A percentile compares a stretch with the other conserved stretches of the same genome.
These are phyloP conservation scores for Rotaria sp. DNA, from an alignment of 2,888 invertebrate genomes.

Conservation along the genomic window DNA sequence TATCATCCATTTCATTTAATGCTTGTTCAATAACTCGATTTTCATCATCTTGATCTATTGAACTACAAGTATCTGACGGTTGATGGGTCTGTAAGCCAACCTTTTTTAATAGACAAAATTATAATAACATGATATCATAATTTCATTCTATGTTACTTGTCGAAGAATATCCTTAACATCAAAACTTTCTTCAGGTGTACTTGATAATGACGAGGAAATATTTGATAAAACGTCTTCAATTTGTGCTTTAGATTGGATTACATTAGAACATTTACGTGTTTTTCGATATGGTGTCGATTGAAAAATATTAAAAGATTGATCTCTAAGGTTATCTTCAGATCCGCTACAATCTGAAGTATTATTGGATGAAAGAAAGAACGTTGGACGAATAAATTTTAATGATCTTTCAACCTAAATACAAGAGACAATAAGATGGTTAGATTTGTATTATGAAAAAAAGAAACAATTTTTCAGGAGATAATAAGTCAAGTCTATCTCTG, in stretches of 20 bases:
- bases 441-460: too few relatives aligned
- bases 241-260: background rate
- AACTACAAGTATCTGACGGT: background rate
- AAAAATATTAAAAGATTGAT: background rate
- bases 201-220: background rate
- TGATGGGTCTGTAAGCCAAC: background rate
- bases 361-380: background rate
- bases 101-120: background rate
- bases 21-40: background rate
- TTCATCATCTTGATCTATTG: background rate
- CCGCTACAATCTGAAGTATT: background rate
- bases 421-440: too few relatives aligned
- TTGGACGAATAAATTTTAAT: background rate
- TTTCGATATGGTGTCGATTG: background rate
- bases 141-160: background rate
- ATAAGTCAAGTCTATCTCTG: too few relatives aligned
- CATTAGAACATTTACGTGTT: background rate
- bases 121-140: background rate
- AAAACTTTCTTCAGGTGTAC: background rate
- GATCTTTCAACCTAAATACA: background rate
- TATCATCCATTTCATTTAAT: background rate
- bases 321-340: background rate
- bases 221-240: background rate
- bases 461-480: too few relatives aligned
- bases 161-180: constrained; percentile 11